These are phyloP conservation scores for Oscheius onirici DNA, from an alignment of 2,888 invertebrate genomes.

Conservation along the genomic window DNA sequence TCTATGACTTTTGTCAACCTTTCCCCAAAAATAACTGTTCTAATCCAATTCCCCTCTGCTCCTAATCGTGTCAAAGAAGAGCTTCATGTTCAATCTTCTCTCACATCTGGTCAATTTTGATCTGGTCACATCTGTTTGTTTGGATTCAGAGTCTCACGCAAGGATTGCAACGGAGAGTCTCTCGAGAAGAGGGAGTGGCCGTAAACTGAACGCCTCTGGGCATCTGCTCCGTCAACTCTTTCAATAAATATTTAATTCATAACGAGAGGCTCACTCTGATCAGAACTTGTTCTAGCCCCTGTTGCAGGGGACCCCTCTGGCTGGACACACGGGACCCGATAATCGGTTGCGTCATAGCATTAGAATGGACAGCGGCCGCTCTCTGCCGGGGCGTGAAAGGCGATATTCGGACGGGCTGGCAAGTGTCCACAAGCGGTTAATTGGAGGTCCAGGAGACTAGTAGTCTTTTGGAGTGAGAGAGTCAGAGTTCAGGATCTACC, in stretches of 20 bases:
- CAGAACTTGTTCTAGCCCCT: too few relatives aligned
- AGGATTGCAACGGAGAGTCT: background rate
- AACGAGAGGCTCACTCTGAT: too few relatives aligned
- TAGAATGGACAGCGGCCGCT: constrained; percentile 24
- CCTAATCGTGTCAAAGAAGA: too few relatives aligned
- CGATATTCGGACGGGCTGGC: constrained; percentile 20
- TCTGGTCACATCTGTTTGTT: constrained; percentile 23
- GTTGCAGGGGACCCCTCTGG: too few relatives aligned
- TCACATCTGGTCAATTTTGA: too few relatives aligned
- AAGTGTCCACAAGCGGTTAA: constrained; percentile 11
- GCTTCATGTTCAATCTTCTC: too few relatives aligned
- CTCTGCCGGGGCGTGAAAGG: constrained; percentile 24
- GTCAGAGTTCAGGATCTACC: too few relatives aligned
- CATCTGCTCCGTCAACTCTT: background rate
- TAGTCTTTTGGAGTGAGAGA: too few relatives aligned
- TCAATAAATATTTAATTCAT: too few relatives aligned
- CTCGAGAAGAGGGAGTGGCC: background rate
- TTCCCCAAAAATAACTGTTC: too few relatives aligned
- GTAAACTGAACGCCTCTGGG: constrained; percentile 17
- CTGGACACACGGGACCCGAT: background rate
- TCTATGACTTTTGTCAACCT: too few relatives aligned
- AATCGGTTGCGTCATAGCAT: constrained; percentile 31
- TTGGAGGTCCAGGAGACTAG: constrained; percentile 6
- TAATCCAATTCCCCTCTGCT: too few relatives aligned
- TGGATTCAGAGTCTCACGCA: constrained; percentile 24